Evolutionary conservation across 2,797 vertebrate species (phyloP), one percentile per base, ranked within the genome.

Genomic region (Esox masquinongy): DNA sequence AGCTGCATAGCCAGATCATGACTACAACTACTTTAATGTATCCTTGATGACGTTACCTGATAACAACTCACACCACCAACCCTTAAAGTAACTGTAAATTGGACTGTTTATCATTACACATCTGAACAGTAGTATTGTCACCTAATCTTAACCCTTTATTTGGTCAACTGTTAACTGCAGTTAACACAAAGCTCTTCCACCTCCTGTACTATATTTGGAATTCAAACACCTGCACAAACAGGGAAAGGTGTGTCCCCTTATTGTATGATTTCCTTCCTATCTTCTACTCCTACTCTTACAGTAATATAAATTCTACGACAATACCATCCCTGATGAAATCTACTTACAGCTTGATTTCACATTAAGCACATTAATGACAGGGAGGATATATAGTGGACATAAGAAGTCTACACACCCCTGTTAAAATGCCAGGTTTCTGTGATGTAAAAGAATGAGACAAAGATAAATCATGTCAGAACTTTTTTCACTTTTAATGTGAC

Each of bases 181-280:
- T 87, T 88, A 85, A 84, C 43, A 70, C 51, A 70, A 72, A 67
- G 59, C 2, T 16, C 72, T 90, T 92, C 88, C 88, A 53, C 83
- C 91, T 92, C 88, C 90, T 89, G 77, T 79, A 31, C 70, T 74
- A 36, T 43, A 67, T 47, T 19, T 29, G 8, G 63, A 8, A 59
- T n/a, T n/a, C 7, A n/a, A 16, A 59, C 70, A 34, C 49, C 34
- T 24, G 16, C 70, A 19, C 70, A 59, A 7, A 49, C 47, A 29
- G 5, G 31, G 24, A 56, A 5, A 36, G 5, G 14, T 47, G 15
- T 49, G 5, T 59, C 0, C 0, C 4, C 19, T 14, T 22, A 34
- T 9, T 61, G 29, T 15, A 68, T 6, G 16, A 53, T 24, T 34
- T 26, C 53, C 56, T 26, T 47, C 29, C 66, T 68, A 59, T 73